Base-by-base conservation (phyloP, 2,797 vertebrate genomes). In the Oreonectes daqikongensis region DNA sequence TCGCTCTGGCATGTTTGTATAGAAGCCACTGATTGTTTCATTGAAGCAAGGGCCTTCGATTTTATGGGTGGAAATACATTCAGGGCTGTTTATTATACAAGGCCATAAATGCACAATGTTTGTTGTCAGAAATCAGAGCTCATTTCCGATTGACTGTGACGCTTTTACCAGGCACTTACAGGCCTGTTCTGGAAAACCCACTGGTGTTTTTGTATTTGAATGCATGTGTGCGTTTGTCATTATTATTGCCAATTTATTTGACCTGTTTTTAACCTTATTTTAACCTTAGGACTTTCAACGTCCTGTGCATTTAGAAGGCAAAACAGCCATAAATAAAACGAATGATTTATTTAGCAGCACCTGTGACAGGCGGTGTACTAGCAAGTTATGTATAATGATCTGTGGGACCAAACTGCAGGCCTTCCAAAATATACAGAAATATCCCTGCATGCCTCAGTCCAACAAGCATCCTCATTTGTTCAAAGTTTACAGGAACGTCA, bases 1-100 rank as follows among this genome's bases (percentile, higher is more conserved):
- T 75, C 67, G 44, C 52, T 63, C 50, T 65, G 64, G 64, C 57
- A 18, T 82, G 70, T 65, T 64, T 74, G 60, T 32, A 53, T 59
- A 52, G 40, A 61, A 73, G 44, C 32, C 28, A 69, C 66, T 70
- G 48, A 64, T 66, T 60, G 40, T 26, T 53, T 71, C 24, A 60
- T 38, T 52, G 22, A 46, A 70, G 26, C 22, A 35, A 55, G 12
- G 66, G 12, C 61, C 18, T 60, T 68, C 12, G 70, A 69, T 65
- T 69, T 79, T 72, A 72, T 67, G 42, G 26, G n/a, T 63, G 55
- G 44, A 44, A 67, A 63, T 64, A 30, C n/a, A 64, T 72, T 61
- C 5, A 67, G 8, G 52, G 50, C 70, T 52, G 24, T 66, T 69
- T 50, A 68, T 76, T 38, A 50, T n/a, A 52, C 11, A 18, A 57